Percentiles rank a stretch among this genome's conserved stretches.
Conservation (phyloP, 1,140 invertebrate species). For the Pogonus chalceus region DNA sequence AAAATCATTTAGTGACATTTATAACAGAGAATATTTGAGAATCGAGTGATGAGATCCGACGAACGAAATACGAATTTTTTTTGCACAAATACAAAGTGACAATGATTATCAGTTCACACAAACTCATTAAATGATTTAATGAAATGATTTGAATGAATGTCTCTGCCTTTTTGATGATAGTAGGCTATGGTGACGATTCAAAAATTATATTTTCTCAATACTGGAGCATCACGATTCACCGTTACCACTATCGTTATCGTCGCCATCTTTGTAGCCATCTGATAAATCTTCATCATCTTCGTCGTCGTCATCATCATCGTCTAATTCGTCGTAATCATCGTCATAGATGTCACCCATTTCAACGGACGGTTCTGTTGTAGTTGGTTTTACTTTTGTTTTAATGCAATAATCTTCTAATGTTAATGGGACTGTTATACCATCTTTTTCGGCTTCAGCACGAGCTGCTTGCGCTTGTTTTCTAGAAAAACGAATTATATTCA, state of each 20-base stretch:
- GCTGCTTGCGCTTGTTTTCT: constrained; percentile 95
- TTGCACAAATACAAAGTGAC: too few relatives aligned
- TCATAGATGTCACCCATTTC: constrained; percentile 91
- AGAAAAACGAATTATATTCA: constrained; percentile 26
- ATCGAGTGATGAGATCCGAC: too few relatives aligned
- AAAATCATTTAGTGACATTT: too few relatives aligned
- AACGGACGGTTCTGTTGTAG: constrained; percentile 56
- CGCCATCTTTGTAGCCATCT: constrained; percentile 15
- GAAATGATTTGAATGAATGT: too few relatives aligned
- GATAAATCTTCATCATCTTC: constrained; percentile 59
- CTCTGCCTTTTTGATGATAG: too few relatives aligned
- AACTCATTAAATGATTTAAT: too few relatives aligned
- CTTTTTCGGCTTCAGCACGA: constrained; percentile 87
- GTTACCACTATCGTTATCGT: constrained; percentile 31
- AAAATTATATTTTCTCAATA: too few relatives aligned
- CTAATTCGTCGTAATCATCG: constrained; percentile 77
- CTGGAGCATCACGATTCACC: constrained; percentile 35
- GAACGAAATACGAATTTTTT: too few relatives aligned
- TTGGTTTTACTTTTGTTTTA: constrained; percentile 74
- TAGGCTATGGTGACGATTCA: too few relatives aligned
- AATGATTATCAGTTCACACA: too few relatives aligned
- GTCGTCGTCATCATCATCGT: constrained; percentile 64
- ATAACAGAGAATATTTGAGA: too few relatives aligned
- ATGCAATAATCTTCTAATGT: constrained; percentile 98
- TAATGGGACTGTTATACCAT: constrained; percentile 91